Percentiles rank a stretch among this genome's conserved stretches.
phyloP scores from a whole-genome alignment of 2,888 invertebrate genomes.

The Linnaemya vulpina region DNA sequence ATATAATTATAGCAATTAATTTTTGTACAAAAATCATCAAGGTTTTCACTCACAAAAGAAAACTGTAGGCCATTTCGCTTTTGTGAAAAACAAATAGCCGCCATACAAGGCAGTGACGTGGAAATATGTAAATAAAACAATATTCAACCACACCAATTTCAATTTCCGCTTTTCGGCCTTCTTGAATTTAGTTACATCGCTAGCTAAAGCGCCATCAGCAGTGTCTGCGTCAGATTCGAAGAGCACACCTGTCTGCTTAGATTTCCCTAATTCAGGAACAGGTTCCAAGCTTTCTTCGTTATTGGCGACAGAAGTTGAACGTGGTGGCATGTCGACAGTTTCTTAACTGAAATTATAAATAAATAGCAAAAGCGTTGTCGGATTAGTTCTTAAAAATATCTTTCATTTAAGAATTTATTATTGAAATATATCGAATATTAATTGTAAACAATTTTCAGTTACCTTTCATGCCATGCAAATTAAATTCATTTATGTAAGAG shows the following conservation, averaged over 20 bases:
- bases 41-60: constrained; percentile 86
- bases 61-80: constrained; percentile 89
- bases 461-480: too few relatives aligned
- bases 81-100: constrained; percentile 87
- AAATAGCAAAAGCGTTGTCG: neutral
- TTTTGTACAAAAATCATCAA: neutral
- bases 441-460: too few relatives aligned
- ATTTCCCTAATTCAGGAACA: constrained; percentile 63
- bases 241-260: constrained; percentile 84
- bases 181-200: constrained; percentile 84
- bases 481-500: too few relatives aligned
- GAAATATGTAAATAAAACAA: constrained; percentile 88
- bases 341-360: constrained; percentile 46
- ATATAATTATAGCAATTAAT: neutral
- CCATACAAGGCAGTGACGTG: constrained; percentile 91
- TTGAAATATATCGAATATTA: too few relatives aligned
- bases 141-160: constrained; percentile 91
- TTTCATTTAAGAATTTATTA: neutral
- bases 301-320: constrained; percentile 73
- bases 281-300: constrained; percentile 55
- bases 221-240: constrained; percentile 87
- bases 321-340: constrained; percentile 77
- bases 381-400: neutral
- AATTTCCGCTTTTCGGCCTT: constrained; percentile 85
- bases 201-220: constrained; percentile 84